Evolutionary conservation across 2,113 vertebrate species (phyloP).

Genomic region (Oncorhynchus tshawytscha): DNA sequence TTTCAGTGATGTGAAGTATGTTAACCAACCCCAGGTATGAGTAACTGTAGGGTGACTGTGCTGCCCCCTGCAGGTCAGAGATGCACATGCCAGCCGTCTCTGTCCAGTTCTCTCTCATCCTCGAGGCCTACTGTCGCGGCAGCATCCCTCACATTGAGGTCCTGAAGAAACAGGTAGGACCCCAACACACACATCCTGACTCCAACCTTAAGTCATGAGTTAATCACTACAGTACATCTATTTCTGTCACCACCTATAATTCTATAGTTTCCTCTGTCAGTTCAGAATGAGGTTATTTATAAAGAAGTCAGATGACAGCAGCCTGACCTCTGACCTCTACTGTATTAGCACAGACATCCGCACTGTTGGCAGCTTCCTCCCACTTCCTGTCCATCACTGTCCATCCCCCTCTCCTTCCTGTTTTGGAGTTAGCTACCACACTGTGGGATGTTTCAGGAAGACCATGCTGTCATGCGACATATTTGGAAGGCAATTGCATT

Average conservation of each 20-base stretch:
- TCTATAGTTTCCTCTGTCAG: slow-evolving; percentile 18
- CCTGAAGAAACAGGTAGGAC: slow-evolving; percentile 89
- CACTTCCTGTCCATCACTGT: slow-evolving; percentile 44
- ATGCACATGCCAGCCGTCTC: slow-evolving; percentile 91
- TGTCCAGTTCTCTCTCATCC: slow-evolving; percentile 89
- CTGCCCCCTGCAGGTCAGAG: slow-evolving; percentile 81
- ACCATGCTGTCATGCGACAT: background rate
- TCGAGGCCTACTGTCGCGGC: slow-evolving; percentile 94
- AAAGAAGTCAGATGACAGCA: slow-evolving; percentile 20
- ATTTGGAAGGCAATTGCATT: too few relatives aligned
- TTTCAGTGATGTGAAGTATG: slow-evolving; percentile 32
- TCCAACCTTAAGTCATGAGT: background rate
- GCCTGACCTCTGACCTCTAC: slow-evolving; percentile 28
- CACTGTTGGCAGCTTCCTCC: slow-evolving; percentile 35
- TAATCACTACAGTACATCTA: background rate
- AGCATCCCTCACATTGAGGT: slow-evolving; percentile 96
- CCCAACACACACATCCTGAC: background rate
- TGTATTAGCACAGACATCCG: slow-evolving; percentile 30
- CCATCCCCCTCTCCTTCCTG: slow-evolving; percentile 47
- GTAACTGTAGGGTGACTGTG: slow-evolving; percentile 48
- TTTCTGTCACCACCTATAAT: background rate
- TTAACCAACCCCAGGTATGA: background rate
- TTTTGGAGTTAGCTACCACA: slow-evolving; percentile 24
- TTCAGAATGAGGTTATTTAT: slow-evolving; percentile 37
- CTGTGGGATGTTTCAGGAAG: background rate